Percentiles rank a stretch among this genome's conserved stretches.
These are phyloP conservation scores for Nudaria mundana DNA, from an alignment of 2,888 invertebrate genomes.

Conservation along the genomic window DNA sequence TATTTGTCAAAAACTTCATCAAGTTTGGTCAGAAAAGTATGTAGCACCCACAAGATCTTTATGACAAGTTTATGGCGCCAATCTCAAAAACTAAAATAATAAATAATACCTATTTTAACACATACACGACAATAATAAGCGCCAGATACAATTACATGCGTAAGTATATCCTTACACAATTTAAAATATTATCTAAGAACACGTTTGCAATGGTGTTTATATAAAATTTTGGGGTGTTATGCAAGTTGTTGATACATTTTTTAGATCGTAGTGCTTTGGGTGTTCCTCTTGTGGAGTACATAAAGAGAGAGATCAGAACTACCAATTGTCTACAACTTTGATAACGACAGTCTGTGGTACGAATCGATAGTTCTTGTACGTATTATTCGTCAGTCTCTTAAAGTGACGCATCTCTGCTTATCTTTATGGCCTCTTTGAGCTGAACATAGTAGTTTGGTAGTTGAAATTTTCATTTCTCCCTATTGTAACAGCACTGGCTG, in stretches of 20 bases:
- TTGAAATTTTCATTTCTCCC: too few relatives aligned
- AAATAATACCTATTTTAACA: conserved; percentile 16
- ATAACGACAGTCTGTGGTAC: too few relatives aligned
- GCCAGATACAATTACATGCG: conserved; percentile 14
- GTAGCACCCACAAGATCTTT: not conserved
- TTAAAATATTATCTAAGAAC: conserved; percentile 33
- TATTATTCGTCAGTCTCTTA: too few relatives aligned
- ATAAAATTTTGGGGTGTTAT: conserved; percentile 28
- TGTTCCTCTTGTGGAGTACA: conserved; percentile 4
- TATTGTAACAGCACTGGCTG: too few relatives aligned
- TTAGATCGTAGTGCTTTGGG: too few relatives aligned
- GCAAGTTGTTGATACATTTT: conserved; percentile 14
- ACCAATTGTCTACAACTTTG: not conserved
- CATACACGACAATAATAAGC: conserved; percentile 11
- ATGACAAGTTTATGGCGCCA: conserved; percentile 4
- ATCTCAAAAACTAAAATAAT: conserved; percentile 15
- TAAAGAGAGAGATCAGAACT: not conserved
- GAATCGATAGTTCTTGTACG: too few relatives aligned
- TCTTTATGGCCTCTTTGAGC: too few relatives aligned
- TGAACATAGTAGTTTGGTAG: too few relatives aligned
- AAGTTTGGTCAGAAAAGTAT: conserved; percentile 1
- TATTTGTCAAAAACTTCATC: too few relatives aligned
- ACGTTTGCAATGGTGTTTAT: conserved; percentile 31
- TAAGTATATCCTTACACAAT: conserved; percentile 35
- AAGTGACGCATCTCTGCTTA: too few relatives aligned